phyloP scores from a whole-genome alignment of 2,888 invertebrate genomes.

The Leucophenga montana region DNA sequence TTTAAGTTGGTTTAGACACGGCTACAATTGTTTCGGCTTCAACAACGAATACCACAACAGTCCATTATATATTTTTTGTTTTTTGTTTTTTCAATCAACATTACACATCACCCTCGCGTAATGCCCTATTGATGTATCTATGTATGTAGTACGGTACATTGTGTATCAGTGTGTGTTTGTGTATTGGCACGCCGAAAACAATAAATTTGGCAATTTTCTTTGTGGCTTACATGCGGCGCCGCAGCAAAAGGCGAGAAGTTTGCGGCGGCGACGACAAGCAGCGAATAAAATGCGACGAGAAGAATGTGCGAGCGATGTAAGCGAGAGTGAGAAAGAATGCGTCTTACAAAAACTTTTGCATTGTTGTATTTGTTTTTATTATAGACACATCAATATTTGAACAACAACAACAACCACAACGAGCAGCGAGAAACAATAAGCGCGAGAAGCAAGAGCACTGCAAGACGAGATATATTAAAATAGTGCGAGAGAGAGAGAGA shows the following conservation, averaged over 20 bases:
- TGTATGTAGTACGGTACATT: conserved; percentile 6
- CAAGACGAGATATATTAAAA: neutral
- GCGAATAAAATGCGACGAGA: no score
- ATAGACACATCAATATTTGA: conserved; percentile 52
- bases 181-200: conserved; percentile 29
- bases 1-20: no score
- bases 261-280: neutral
- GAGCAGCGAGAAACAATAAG: neutral
- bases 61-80: no score
- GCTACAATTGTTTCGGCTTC: no score
- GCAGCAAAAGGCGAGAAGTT: neutral
- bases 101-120: no score
- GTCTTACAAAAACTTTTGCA: conserved; percentile 33
- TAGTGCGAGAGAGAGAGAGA: neutral
- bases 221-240: conserved; percentile 10
- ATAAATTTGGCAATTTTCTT: conserved; percentile 33
- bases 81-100: no score
- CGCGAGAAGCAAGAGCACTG: neutral
- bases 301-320: neutral
- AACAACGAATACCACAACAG: no score
- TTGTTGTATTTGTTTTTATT: conserved; percentile 34
- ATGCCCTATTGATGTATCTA: no score
- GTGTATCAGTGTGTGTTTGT: neutral
- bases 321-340: neutral
- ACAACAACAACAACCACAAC: conserved; percentile 10